Percentiles rank a stretch among this genome's conserved stretches.
phyloP scores from a whole-genome alignment of 1,140 invertebrate genomes.

The Palaemon carinicauda region DNA sequence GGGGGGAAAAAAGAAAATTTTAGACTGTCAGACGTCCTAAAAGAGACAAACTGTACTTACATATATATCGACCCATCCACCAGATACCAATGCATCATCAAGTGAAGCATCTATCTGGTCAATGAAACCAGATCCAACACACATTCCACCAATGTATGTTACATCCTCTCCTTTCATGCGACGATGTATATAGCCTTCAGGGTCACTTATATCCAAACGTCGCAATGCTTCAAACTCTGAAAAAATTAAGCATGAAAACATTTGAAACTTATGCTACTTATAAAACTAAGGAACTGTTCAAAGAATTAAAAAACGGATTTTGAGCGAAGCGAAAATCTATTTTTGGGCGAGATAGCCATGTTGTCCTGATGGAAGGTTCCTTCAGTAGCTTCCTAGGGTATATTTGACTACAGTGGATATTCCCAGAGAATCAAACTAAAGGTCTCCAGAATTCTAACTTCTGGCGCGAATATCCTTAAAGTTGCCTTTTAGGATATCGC shows the following conservation, averaged over 20 bases:
- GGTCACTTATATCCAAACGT: constrained; percentile 88
- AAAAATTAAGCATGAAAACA: constrained; percentile 20
- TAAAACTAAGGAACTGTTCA: no score
- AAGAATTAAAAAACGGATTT: no score
- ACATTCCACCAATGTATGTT: constrained; percentile 78
- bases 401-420: no score
- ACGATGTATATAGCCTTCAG: constrained; percentile 82
- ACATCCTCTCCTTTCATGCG: constrained; percentile 78
- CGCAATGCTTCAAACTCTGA: constrained; percentile 87
- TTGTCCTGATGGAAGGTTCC: no score
- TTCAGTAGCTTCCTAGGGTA: no score
- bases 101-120: constrained; percentile 83
- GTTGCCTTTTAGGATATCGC: no score
- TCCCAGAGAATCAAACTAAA: no score
- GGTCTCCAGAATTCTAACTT: no score
- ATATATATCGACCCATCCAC: constrained; percentile 80
- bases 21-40: not conserved
- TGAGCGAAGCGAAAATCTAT: no score
- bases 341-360: no score
- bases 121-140: constrained; percentile 77
- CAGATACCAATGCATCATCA: constrained; percentile 81
- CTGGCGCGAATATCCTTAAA: no score
- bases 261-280: not conserved
- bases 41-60: constrained; percentile 47
- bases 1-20: no score